These are phyloP conservation scores for Heliconius aoede DNA, from an alignment of 2,888 invertebrate species.

Conservation along the genomic window DNA sequence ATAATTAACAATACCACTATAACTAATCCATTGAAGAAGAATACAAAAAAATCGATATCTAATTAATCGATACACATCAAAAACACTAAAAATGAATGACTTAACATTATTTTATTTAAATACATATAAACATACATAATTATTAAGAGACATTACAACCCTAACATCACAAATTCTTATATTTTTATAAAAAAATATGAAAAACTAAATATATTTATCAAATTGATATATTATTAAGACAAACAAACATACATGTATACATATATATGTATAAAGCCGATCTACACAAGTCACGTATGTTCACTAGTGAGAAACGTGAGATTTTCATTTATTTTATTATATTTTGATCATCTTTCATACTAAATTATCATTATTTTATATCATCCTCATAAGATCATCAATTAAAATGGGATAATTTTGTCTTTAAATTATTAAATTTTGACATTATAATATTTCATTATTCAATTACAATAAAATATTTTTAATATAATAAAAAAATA, in stretches of 20 bases:
- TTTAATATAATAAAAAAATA: no score
- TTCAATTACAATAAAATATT: no score
- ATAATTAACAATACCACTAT: not conserved
- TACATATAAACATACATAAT: not conserved
- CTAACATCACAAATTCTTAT: conserved; percentile 14
- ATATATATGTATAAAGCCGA: not conserved
- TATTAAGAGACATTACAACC: not conserved
- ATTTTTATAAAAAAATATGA: not conserved
- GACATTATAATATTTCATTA: no score
- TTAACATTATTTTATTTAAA: not conserved
- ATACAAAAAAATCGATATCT: not conserved
- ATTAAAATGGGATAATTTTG: no score
- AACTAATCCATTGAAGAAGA: not conserved
- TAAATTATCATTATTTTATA: not conserved
- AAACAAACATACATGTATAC: not conserved
- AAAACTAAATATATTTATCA: not conserved
- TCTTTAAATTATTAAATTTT: no score
- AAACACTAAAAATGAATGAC: not conserved
- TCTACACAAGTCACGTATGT: conserved; percentile 24
- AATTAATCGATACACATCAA: not conserved
- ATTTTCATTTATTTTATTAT: not conserved
- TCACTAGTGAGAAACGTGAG: conserved; percentile 12
- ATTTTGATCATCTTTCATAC: not conserved
- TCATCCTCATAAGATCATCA: not conserved
- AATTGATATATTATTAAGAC: not conserved